Evolutionary conservation across 53 echinoderm and acorn worm genomes (phyloP), one percentile per base, ranked within the genome.

Genomic region (Luidia sarsii): DNA sequence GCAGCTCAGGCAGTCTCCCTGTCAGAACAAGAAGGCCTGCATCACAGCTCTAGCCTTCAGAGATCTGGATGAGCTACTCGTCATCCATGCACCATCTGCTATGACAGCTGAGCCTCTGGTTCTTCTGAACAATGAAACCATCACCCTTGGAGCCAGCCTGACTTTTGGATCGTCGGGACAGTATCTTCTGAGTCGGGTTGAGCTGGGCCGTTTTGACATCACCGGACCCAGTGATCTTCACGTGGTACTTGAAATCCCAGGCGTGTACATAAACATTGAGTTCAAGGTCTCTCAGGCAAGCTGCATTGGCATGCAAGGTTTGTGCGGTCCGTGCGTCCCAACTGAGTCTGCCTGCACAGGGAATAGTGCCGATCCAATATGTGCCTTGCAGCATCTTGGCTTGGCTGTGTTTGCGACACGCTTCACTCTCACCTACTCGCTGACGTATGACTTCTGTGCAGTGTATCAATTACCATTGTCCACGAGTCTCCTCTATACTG

Each of bases 241-340:
- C 65, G 31, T 94, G 27, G 51, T 74, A 29, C 57, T 94, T 1
- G 70, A 53, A 22, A 88, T 86, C 33, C 70, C 85, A 6, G 94
- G 83, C 22, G 74, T 87, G 28, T 91, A 91, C 68, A 83, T 94
- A 25, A 91, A 91, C 67, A 51, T 91, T 11, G 86, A 94, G 4
- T 55, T 94, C 27, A 63, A 61, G 10, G 53, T 75, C 38, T 48
- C 49, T 66, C 62, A 77, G 46, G 55, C 83, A 14, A 56, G 22
- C 16, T 88, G 75, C 57, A 25, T 57, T 6, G 55, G 69, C 3
- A 82, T 80, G 19, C 43, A 65, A 20, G 94, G 94, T 11, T 63
- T 94, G 19, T 91, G 94, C 72, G 94, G 94, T 56, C 94, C 94
- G 37, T 89, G 91, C 63, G 33, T 79, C 16, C 29, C 79, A 33